These are phyloP conservation scores for Caerostris extrusa DNA, from an alignment of 1,140 invertebrate species.

Conservation along the genomic window DNA sequence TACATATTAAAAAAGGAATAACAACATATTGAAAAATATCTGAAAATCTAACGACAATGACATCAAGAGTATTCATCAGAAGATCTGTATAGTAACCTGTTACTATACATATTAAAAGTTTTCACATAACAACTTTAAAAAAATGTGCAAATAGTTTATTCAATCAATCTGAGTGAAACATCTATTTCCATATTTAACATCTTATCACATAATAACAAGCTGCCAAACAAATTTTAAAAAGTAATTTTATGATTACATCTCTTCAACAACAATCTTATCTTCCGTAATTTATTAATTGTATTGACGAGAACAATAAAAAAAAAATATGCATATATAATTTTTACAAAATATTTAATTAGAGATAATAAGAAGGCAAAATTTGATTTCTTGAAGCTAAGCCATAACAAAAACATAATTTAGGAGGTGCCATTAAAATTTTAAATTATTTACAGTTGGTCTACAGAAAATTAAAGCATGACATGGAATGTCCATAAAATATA, in stretches of 20 bases:
- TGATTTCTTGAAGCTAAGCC: not conserved
- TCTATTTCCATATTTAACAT: no score
- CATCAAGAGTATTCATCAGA: not conserved
- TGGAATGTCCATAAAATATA: constrained; percentile 51
- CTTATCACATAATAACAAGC: no score
- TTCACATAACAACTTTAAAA: no score
- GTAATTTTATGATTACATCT: no score
- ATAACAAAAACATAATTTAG: not conserved
- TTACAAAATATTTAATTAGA: no score
- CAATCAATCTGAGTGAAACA: no score
- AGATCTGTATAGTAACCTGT: not conserved
- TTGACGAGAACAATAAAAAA: no score
- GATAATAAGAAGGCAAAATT: not conserved
- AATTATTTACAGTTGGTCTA: not conserved
- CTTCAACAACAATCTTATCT: no score
- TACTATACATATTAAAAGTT: not conserved
- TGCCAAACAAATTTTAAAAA: no score
- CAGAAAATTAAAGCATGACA: not conserved
- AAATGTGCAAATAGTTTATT: no score
- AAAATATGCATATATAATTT: no score
- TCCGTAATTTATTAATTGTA: no score
- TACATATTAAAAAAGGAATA: not conserved
- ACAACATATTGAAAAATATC: not conserved
- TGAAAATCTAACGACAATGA: not conserved
- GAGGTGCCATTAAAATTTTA: not conserved